Percentiles rank a stretch among this genome's conserved stretches.
These are phyloP conservation scores for Styela clava DNA, from an alignment of 23 tunicate species.

Conservation along the genomic window DNA sequence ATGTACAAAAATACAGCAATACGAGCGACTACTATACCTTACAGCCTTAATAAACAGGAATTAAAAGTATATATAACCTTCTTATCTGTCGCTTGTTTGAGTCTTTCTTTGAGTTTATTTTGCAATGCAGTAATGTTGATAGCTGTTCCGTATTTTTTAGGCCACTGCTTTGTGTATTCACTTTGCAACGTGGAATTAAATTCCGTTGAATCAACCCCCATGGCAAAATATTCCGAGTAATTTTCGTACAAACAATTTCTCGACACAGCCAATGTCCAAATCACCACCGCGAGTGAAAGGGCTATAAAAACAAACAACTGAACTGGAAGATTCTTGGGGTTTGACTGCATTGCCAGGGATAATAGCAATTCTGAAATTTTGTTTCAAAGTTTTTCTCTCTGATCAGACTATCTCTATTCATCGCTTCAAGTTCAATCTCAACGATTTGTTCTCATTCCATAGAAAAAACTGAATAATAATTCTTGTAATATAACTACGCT, in stretches of 20 bases:
- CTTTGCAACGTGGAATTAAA: not conserved
- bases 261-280: not conserved
- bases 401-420: no score
- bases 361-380: no score
- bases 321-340: not conserved
- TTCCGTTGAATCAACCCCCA: not conserved
- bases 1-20: no score
- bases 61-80: no score
- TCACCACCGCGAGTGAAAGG: not conserved
- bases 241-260: not conserved
- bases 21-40: no score
- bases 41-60: no score
- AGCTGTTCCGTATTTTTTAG: not conserved
- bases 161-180: not conserved
- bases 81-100: constrained; percentile 4
- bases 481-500: no score
- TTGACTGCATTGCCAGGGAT: not conserved
- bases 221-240: not conserved
- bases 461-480: no score
- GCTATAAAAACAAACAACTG: not conserved
- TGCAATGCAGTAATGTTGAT: not conserved
- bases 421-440: no score
- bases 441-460: no score
- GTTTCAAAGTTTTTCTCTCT: no score
- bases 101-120: not conserved